Conservation (phyloP, 2,888 invertebrate genomes). For the Epirrhoe alternata region DNA sequence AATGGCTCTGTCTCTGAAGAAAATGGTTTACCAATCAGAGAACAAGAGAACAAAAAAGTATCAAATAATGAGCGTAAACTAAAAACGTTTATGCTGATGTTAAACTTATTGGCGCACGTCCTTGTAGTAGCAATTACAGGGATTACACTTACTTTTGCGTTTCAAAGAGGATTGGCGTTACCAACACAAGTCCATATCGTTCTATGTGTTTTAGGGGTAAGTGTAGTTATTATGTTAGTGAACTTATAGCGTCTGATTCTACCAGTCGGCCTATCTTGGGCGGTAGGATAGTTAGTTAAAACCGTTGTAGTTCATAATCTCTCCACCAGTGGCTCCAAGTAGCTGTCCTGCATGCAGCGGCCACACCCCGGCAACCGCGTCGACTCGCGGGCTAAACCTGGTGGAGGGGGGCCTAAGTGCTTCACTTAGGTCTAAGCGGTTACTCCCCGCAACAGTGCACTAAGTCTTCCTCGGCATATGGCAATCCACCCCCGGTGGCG, state of each 20-base stretch:
- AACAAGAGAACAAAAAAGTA: constrained; percentile 12
- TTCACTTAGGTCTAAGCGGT: too few relatives aligned
- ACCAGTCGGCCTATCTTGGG: not conserved
- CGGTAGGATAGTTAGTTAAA: too few relatives aligned
- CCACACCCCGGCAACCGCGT: too few relatives aligned
- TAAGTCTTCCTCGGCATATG: too few relatives aligned
- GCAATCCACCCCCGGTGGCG: too few relatives aligned
- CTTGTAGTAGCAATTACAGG: constrained; percentile 61
- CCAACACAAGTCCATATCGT: constrained; percentile 60
- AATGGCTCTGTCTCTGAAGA: constrained; percentile 12
- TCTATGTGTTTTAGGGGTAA: constrained; percentile 70
- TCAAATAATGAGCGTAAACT: constrained; percentile 46
- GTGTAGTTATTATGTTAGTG: constrained; percentile 42
- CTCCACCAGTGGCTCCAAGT: too few relatives aligned
- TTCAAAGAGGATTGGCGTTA: constrained; percentile 56
- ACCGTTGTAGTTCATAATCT: too few relatives aligned
- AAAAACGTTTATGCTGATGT: constrained; percentile 54
- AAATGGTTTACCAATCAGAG: constrained; percentile 24
- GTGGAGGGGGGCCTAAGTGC: too few relatives aligned
- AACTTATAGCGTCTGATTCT: not conserved
- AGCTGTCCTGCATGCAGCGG: too few relatives aligned
- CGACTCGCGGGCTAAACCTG: too few relatives aligned
- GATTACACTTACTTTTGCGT: constrained; percentile 52
- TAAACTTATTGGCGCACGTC: constrained; percentile 60
- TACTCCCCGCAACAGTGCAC: too few relatives aligned